Evolutionary conservation across 2,888 invertebrate species (phyloP).

Genomic region (Zonitis immaculata): DNA sequence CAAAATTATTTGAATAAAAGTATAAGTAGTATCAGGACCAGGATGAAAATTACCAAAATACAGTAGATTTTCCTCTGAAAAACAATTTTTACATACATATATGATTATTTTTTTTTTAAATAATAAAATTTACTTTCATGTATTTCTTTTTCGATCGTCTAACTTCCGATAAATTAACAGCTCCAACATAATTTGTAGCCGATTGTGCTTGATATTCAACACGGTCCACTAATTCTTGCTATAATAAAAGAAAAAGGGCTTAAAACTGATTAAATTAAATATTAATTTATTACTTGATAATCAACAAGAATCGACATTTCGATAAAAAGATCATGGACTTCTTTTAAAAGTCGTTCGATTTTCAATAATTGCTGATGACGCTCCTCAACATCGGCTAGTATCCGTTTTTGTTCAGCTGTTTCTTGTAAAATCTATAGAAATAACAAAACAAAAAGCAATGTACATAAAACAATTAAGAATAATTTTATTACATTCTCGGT

Average conservation of each 20-base stretch:
- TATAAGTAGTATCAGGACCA: conserved; percentile 7
- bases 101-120: no score
- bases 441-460: background rate
- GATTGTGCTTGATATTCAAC: conserved; percentile 63
- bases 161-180: conserved; percentile 53
- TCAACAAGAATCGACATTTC: conserved; percentile 80
- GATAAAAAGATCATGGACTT: conserved; percentile 76
- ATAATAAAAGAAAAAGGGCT: no score
- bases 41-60: conserved; percentile 1
- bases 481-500: conserved; percentile 53
- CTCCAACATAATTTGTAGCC: conserved; percentile 57
- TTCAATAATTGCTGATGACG: conserved; percentile 78
- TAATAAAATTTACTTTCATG: conserved; percentile 57
- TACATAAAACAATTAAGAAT: no score
- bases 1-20: conserved; percentile 10
- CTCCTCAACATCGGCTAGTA: conserved; percentile 75
- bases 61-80: conserved; percentile 13
- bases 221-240: conserved; percentile 64
- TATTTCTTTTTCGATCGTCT: conserved; percentile 50
- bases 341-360: conserved; percentile 72
- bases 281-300: conserved; percentile 66
- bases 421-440: conserved; percentile 67
- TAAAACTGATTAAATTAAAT: no score
- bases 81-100: no score
- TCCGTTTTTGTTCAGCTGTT: conserved; percentile 68